Percentiles rank a stretch among this genome's conserved stretches.
Evolutionary conservation across 2,888 invertebrate species (phyloP).

Genomic region (Timandra comae): DNA sequence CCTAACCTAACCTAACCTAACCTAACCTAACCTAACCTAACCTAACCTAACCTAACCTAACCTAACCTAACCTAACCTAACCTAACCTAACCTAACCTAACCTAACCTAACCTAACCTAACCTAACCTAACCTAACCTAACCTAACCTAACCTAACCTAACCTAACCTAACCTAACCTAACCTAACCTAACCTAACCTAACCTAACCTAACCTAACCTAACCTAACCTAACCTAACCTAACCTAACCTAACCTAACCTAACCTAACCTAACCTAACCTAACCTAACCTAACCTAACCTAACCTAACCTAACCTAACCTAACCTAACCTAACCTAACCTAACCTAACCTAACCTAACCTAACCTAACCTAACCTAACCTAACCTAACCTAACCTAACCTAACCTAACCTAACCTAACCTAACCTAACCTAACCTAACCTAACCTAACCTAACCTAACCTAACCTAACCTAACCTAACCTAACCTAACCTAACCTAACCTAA

Average conservation of each 20-base stretch:
- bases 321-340: conserved; percentile 6
- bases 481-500: conserved; percentile 10
- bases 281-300: conserved; percentile 5
- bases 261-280: conserved; percentile 9
- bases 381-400: conserved; percentile 7
- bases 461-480: conserved; percentile 9
- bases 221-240: conserved; percentile 9
- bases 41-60: conserved; percentile 19
- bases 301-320: conserved; percentile 5
- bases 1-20: conserved; percentile 12
- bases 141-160: conserved; percentile 12
- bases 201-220: conserved; percentile 11
- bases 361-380: conserved; percentile 7
- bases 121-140: conserved; percentile 14
- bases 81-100: conserved; percentile 15
- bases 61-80: conserved; percentile 15
- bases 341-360: conserved; percentile 6
- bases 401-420: conserved; percentile 9
- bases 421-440: conserved; percentile 9
- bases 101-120: conserved; percentile 13
- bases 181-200: conserved; percentile 11
- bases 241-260: conserved; percentile 12
- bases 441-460: conserved; percentile 8
- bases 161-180: conserved; percentile 12
- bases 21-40: conserved; percentile 15